Evolutionary conservation across 2,113 vertebrate genomes (phyloP), one percentile per base, ranked within the genome.

Genomic region (Microcebus ravelobensis): DNA sequence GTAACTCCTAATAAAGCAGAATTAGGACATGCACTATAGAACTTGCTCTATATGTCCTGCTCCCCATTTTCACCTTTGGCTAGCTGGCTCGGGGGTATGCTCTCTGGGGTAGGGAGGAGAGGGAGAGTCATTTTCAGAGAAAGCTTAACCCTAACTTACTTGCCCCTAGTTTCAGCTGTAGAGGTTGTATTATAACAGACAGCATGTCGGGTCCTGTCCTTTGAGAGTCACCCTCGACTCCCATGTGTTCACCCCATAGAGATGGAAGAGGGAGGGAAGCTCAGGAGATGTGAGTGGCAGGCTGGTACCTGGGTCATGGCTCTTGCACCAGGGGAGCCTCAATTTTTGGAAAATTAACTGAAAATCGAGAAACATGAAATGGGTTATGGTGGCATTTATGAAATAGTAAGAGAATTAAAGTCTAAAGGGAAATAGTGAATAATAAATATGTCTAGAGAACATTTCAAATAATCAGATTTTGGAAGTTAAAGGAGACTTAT

Each of bases 361-460:
- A 76, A 90, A 95, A 90, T 88, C 29, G 77, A 95, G 91, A 93
- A 79, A 50, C 42, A 8, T 83, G 91, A 95, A 97, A 34, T 25
- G 31, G 90, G 94, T 97, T 96, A 92, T 17, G 45, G 55, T 79
- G 92, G 93, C 97, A 95, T 92, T 95, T 91, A 94, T 97, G 76
- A 96, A 87, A 96, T 76, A 74, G 94, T 86, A 91, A 90, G 80
- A 94, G 91, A 92, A 92, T 96, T 89, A 57, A 70, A 86, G 93
- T 96, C 93, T 92, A 92, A 76, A 83, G 76, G 83, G 90, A 94
- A 89, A 81, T 87, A 21, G 83, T 27, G 83, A 95, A 79, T 96
- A 96, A 96, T 95, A 96, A 95, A 93, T 90, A 93, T 87, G 92
- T 91, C 95, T 96, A 48, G 91, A 79, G 91, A 92, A 96, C 80